A percentile compares a stretch with the other conserved stretches of the same genome.
These are phyloP conservation scores for Euspilapteryx auroguttella DNA, from an alignment of 2,888 invertebrate genomes.

Conservation along the genomic window DNA sequence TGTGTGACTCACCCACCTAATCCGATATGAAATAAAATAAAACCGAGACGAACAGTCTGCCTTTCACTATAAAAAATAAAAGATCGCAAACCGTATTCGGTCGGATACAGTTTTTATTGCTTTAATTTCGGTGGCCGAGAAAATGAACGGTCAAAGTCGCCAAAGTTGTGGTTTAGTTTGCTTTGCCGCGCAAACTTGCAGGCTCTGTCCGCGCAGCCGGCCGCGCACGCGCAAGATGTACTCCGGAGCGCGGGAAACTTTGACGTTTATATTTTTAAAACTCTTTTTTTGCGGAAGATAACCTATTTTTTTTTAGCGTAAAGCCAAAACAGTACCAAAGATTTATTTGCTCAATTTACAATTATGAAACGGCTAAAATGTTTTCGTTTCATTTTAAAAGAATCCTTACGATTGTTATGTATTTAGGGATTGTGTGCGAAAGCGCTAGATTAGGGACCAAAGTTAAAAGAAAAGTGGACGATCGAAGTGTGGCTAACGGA, in stretches of 20 bases:
- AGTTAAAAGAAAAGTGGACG: conserved; percentile 16
- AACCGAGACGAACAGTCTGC: neutral
- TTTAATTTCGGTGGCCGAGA: conserved; percentile 14
- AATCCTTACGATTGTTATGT: too few relatives aligned
- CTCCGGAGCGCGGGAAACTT: conserved; percentile 1
- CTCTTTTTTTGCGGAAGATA: conserved; percentile 1
- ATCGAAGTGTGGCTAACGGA: too few relatives aligned
- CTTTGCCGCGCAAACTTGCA: too few relatives aligned
- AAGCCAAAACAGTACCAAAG: conserved; percentile 9
- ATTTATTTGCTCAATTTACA: conserved; percentile 7
- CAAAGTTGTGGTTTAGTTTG: too few relatives aligned
- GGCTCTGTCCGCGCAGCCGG: too few relatives aligned
- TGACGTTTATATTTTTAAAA: conserved; percentile 13
- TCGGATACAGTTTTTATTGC: conserved; percentile 6
- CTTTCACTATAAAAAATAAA: conserved; percentile 3
- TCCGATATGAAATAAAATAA: conserved; percentile 2
- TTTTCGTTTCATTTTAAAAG: conserved; percentile 14
- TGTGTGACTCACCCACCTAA: too few relatives aligned
- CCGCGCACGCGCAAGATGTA: too few relatives aligned
- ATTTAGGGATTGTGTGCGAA: too few relatives aligned
- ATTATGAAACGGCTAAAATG: conserved; percentile 22
- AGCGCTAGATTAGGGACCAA: conserved; percentile 11
- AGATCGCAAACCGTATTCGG: neutral
- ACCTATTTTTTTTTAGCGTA: too few relatives aligned
- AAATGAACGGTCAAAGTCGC: too few relatives aligned